Conservation (phyloP, 2,797 vertebrate genomes). For the Pangasius mekongensis region DNA sequence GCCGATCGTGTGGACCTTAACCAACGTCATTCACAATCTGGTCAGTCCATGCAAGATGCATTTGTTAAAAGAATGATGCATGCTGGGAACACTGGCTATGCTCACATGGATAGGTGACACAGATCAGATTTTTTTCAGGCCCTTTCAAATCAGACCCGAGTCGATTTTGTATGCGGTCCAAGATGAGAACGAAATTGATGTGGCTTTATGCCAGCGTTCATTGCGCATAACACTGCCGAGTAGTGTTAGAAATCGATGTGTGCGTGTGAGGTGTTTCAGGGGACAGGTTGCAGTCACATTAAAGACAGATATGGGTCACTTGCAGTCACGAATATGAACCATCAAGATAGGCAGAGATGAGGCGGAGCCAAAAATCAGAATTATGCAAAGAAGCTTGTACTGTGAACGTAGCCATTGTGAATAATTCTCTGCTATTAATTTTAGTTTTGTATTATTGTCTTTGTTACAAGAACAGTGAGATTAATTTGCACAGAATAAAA, state of each 20-base stretch:
- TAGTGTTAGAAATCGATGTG: background rate
- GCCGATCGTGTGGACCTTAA: conserved; percentile 91
- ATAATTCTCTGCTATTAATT: background rate
- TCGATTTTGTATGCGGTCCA: background rate
- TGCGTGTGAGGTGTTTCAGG: background rate
- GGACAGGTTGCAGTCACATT: background rate
- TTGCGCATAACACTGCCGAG: background rate
- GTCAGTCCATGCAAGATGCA: conserved; percentile 70
- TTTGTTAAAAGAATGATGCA: background rate
- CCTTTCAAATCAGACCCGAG: background rate
- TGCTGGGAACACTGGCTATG: background rate
- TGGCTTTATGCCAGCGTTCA: background rate
- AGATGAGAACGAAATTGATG: background rate
- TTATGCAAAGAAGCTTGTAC: background rate
- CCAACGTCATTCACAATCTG: conserved; percentile 94
- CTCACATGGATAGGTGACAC: background rate
- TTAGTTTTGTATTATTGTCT: background rate
- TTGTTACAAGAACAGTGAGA: background rate
- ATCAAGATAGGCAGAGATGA: background rate
- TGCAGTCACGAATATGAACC: background rate
- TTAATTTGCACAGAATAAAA: background rate
- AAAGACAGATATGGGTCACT: background rate
- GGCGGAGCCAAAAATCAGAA: background rate
- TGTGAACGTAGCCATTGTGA: background rate
- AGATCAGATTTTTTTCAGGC: background rate